These are phyloP conservation scores for Leptodactylus fallax DNA, from an alignment of 2,797 vertebrate species.

Conservation along the genomic window DNA sequence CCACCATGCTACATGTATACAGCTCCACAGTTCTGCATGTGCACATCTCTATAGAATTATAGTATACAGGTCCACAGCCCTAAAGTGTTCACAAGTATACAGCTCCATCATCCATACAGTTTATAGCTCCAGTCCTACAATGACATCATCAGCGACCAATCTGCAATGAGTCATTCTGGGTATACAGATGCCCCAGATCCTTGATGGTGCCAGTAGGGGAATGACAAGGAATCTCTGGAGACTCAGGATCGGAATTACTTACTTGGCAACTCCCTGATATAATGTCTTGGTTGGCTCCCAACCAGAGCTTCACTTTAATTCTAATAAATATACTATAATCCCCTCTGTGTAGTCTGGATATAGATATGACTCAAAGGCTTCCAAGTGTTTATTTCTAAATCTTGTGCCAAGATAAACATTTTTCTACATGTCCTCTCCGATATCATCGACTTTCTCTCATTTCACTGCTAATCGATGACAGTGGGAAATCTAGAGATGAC, in stretches of 20 bases:
- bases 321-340: not conserved
- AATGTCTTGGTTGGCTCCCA: not conserved
- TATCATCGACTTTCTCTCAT: not conserved
- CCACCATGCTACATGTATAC: not conserved
- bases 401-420: slow-evolving; percentile 5
- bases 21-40: not conserved
- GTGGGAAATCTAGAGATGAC: not conserved
- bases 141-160: not conserved
- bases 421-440: not conserved
- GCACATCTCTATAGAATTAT: not conserved
- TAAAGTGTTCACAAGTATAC: not conserved
- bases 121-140: not conserved
- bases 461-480: not conserved
- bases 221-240: not conserved
- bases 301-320: not conserved
- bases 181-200: not conserved
- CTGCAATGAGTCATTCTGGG: too few species aligned
- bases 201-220: not conserved
- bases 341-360: not conserved
- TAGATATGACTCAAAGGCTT: not conserved
- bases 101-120: not conserved
- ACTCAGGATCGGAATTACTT: too few species aligned
- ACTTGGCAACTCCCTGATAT: not conserved
- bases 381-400: not conserved
- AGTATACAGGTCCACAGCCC: not conserved